Conservation (phyloP, 2,888 invertebrate genomes). For the Scotopteryx bipunctaria region DNA sequence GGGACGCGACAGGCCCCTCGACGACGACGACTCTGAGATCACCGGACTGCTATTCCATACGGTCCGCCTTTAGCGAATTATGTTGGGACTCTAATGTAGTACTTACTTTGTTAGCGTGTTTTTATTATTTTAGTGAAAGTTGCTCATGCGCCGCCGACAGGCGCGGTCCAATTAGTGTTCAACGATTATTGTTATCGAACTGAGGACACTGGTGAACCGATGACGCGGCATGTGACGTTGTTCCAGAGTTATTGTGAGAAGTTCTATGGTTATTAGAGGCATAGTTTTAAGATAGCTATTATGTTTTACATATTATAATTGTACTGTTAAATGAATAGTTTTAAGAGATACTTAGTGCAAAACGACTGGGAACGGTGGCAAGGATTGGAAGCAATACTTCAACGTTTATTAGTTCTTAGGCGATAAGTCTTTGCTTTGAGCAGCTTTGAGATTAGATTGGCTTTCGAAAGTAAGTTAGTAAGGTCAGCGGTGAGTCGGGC, state of each 20-base stretch:
- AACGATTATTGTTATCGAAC: constrained; percentile 70
- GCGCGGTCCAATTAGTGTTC: constrained; percentile 79
- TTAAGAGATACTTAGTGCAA: constrained; percentile 78
- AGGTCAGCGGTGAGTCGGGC: constrained; percentile 33
- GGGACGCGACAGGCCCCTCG: constrained; percentile 26
- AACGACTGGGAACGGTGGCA: constrained; percentile 80
- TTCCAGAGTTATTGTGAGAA: constrained; percentile 54
- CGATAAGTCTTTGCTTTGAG: constrained; percentile 33
- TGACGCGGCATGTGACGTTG: constrained; percentile 50
- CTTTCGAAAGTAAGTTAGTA: constrained; percentile 39
- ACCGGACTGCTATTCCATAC: constrained; percentile 57
- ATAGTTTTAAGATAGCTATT: constrained; percentile 74
- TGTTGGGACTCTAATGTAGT: constrained; percentile 63
- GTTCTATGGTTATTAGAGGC: constrained; percentile 66
- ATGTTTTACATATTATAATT: constrained; percentile 74
- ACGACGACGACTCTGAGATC: constrained; percentile 41
- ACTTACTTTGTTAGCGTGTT: constrained; percentile 79
- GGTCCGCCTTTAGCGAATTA: constrained; percentile 74
- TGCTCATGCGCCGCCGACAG: constrained; percentile 79
- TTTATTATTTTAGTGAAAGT: constrained; percentile 80
- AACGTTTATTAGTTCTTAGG: constrained; percentile 46
- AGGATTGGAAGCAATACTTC: constrained; percentile 46
- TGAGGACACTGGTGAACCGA: constrained; percentile 62
- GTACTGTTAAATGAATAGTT: constrained; percentile 70
- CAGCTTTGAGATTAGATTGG: constrained; percentile 45